phyloP scores from a whole-genome alignment of 2,888 invertebrate genomes.

The Philonicus albiceps region DNA sequence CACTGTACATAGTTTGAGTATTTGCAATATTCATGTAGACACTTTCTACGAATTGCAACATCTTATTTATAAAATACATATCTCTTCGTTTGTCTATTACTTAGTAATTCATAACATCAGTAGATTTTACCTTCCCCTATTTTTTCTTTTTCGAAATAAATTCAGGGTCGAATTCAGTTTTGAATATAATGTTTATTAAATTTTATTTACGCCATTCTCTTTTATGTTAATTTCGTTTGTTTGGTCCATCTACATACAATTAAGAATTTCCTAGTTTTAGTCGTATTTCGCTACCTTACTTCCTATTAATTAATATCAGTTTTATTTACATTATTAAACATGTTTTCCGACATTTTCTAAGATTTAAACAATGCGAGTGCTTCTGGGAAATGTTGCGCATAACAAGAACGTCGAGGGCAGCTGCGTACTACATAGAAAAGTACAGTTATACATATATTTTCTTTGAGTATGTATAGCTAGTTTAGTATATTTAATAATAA shows the following conservation, averaged over 20 bases:
- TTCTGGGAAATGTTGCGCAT: background rate
- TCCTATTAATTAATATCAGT: constrained; percentile 13
- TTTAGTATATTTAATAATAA: background rate
- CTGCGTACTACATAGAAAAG: background rate
- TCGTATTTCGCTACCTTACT: constrained; percentile 9
- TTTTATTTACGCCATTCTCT: background rate
- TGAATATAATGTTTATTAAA: constrained; percentile 7
- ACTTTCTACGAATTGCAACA: background rate
- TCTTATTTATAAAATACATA: constrained; percentile 12
- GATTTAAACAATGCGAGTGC: background rate
- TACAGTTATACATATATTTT: background rate
- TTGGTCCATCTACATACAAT: constrained; percentile 41
- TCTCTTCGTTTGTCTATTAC: background rate
- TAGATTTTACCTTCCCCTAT: background rate
- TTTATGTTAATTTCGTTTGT: constrained; percentile 25
- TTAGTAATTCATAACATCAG: background rate
- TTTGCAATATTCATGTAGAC: constrained; percentile 12
- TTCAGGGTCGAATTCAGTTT: background rate
- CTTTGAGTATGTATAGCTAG: background rate
- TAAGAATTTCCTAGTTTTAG: constrained; percentile 22
- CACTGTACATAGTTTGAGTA: constrained; percentile 13
- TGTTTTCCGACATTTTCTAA: background rate
- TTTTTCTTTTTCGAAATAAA: background rate
- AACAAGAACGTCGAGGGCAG: background rate
- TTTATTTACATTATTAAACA: constrained; percentile 35